Percentiles rank a stretch among this genome's conserved stretches.
Evolutionary conservation across 2,113 vertebrate genomes (phyloP).

Genomic region (Chelonoidis abingdonii): DNA sequence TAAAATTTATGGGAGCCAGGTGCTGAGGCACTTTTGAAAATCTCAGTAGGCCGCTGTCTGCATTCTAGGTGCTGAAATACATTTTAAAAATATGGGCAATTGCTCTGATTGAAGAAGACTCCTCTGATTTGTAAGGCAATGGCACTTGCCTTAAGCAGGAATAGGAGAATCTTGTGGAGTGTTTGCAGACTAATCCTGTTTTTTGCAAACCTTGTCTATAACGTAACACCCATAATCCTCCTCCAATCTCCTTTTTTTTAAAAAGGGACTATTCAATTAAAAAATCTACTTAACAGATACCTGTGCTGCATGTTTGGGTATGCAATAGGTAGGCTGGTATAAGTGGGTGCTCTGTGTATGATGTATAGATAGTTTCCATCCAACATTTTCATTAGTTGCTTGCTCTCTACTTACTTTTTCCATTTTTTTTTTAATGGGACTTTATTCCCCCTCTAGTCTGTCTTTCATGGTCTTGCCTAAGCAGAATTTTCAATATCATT

Average conservation of each 20-base stretch:
- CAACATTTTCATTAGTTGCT: neutral
- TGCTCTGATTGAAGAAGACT: neutral
- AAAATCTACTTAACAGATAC: neutral
- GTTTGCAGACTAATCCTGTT: neutral
- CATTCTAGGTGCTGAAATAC: neutral
- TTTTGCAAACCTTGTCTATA: neutral
- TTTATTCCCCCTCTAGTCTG: neutral
- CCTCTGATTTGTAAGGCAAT: neutral
- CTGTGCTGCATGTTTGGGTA: neutral
- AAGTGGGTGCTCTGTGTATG: neutral
- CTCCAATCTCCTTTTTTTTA: neutral
- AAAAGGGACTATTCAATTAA: neutral
- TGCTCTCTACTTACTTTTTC: neutral
- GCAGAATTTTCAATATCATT: neutral
- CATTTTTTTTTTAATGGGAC: neutral
- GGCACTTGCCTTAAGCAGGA: neutral
- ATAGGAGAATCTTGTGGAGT: neutral
- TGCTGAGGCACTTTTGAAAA: neutral
- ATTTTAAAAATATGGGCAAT: neutral
- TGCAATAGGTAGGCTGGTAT: neutral
- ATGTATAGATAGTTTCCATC: neutral
- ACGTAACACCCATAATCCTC: neutral
- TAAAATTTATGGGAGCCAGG: neutral
- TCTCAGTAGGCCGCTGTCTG: neutral
- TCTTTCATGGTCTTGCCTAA: neutral